These are phyloP conservation scores for Oreamnos americanus DNA, from an alignment of 2,113 vertebrate species.

Conservation along the genomic window DNA sequence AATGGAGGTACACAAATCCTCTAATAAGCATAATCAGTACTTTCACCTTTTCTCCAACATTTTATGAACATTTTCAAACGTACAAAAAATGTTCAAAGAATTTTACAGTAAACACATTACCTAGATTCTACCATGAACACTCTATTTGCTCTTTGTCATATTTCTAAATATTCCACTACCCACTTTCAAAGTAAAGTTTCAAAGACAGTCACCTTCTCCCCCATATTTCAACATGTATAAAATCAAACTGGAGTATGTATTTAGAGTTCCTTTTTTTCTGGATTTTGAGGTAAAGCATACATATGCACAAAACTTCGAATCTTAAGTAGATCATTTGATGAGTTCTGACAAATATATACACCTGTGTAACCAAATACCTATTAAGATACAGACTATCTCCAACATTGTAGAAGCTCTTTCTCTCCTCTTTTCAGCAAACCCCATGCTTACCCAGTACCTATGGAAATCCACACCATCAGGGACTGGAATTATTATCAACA, in stretches of 20 bases:
- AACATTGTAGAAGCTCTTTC: not conserved
- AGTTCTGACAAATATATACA: slow-evolving; percentile 20
- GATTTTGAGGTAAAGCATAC: not conserved
- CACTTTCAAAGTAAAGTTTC: not conserved
- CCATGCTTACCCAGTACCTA: not conserved
- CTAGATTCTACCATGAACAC: slow-evolving; percentile 7
- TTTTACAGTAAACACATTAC: not conserved
- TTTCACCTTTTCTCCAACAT: not conserved
- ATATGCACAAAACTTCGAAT: not conserved
- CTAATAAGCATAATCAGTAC: not conserved
- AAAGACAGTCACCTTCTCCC: not conserved
- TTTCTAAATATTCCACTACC: not conserved
- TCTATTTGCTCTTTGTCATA: not conserved
- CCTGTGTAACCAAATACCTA: not conserved
- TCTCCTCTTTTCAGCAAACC: not conserved
- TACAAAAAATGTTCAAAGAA: not conserved
- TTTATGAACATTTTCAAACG: slow-evolving; percentile 21
- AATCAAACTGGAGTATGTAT: not conserved
- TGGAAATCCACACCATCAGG: not conserved
- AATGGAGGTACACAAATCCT: not conserved
- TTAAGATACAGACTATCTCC: not conserved
- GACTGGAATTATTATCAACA: not conserved
- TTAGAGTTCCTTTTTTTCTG: not conserved
- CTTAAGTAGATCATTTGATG: not conserved
- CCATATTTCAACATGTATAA: not conserved